Conservation (phyloP, 2,888 invertebrate species). For the Steinernema scapterisci region DNA sequence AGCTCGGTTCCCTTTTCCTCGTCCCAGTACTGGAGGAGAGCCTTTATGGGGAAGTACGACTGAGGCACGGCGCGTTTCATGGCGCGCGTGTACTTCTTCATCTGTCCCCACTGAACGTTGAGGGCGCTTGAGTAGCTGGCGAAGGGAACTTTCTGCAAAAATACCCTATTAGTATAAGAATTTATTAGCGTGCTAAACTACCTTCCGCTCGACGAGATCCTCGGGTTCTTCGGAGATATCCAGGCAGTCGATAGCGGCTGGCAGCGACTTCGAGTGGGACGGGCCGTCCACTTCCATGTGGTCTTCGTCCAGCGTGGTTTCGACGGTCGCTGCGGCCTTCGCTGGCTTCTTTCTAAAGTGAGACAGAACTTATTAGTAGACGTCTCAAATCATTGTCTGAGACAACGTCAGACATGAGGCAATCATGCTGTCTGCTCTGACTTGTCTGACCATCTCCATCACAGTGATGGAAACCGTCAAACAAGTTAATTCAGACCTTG, state of each 20-base stretch:
- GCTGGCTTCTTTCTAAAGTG: slow-evolving; percentile 1
- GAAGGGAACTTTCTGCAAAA: slow-evolving; percentile 40
- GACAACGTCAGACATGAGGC: too few species aligned
- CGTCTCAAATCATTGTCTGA: background rate
- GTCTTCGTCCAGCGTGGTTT: slow-evolving; percentile 6
- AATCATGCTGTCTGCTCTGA: too few species aligned
- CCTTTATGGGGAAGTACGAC: slow-evolving; percentile 44
- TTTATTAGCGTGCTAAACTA: background rate
- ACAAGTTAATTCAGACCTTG: too few species aligned
- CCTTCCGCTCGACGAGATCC: slow-evolving; percentile 13
- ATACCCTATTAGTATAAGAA: too few species aligned
- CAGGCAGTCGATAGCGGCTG: background rate
- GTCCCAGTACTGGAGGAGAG: slow-evolving; percentile 2
- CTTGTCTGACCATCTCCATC: too few species aligned
- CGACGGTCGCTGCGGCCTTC: background rate
- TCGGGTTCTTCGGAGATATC: slow-evolving; percentile 9
- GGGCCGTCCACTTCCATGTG: background rate
- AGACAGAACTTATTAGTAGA: background rate
- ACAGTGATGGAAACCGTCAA: too few species aligned
- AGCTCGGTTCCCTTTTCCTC: background rate
- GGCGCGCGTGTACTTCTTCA: slow-evolving; percentile 43
- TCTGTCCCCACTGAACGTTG: slow-evolving; percentile 45
- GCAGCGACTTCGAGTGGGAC: background rate
- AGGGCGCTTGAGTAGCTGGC: slow-evolving; percentile 50
- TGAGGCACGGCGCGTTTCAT: slow-evolving; percentile 37